Percentiles rank a stretch among this genome's conserved stretches.
Evolutionary conservation across 2,888 invertebrate species (phyloP).

Genomic region (Tetanocera ferruginea): DNA sequence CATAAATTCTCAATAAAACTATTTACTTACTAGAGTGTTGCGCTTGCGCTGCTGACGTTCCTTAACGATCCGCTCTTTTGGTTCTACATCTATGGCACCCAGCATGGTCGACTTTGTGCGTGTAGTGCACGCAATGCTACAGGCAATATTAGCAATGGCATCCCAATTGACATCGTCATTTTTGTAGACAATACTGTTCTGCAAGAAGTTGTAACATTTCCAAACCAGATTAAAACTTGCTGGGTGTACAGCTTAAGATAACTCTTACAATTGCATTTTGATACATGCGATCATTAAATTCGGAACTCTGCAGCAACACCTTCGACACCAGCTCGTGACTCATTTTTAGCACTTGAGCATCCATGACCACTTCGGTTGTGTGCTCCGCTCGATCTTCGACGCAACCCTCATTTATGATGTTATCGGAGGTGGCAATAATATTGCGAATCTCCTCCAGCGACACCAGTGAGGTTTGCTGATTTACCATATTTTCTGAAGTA

Average conservation of each 20-base stretch:
- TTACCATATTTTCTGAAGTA: constrained; percentile 44
- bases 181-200: constrained; percentile 53
- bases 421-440: constrained; percentile 58
- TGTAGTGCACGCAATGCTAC: constrained; percentile 48
- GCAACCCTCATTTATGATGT: constrained; percentile 56
- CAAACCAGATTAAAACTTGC: neutral
- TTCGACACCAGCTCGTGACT: constrained; percentile 64
- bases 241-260: neutral
- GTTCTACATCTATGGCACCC: constrained; percentile 64
- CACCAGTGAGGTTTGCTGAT: constrained; percentile 42
- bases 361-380: constrained; percentile 65
- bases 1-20: neutral
- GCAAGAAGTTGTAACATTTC: neutral
- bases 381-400: constrained; percentile 62
- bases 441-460: constrained; percentile 54
- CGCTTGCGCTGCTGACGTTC: constrained; percentile 64
- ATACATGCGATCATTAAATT: constrained; percentile 62
- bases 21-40: constrained; percentile 52
- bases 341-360: constrained; percentile 67
- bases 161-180: constrained; percentile 58
- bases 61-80: constrained; percentile 57
- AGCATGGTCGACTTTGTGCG: constrained; percentile 60
- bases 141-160: constrained; percentile 52
- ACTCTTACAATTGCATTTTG: constrained; percentile 61
- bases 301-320: constrained; percentile 58